phyloP scores from a whole-genome alignment of 2,113 vertebrate genomes.

The Chamaea fasciata region DNA sequence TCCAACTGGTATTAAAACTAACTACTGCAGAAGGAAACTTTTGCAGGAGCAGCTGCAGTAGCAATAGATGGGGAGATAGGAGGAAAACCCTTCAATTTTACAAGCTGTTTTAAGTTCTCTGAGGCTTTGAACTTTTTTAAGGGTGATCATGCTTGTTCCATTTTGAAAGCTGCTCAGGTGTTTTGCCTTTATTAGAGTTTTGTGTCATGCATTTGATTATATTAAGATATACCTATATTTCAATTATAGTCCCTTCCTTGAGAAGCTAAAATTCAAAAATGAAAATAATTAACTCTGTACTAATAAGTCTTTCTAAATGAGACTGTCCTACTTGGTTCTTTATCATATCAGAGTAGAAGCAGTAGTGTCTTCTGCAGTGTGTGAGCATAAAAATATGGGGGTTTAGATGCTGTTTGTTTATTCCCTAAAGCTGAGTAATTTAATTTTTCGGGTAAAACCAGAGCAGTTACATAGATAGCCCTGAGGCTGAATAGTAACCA shows the following conservation, averaged over 20 bases:
- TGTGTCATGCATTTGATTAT: background rate
- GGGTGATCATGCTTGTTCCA: background rate
- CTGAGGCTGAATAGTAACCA: background rate
- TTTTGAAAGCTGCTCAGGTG: background rate
- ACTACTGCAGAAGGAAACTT: background rate
- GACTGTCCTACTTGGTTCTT: background rate
- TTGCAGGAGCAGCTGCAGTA: background rate
- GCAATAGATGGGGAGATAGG: background rate
- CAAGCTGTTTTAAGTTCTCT: background rate
- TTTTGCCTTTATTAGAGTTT: background rate
- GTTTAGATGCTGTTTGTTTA: background rate
- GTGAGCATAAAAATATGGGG: background rate
- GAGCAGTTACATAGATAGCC: background rate
- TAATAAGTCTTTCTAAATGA: background rate
- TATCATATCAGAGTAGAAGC: background rate
- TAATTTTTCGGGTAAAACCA: background rate
- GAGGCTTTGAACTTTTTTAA: background rate
- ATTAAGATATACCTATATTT: background rate
- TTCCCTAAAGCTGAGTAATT: background rate
- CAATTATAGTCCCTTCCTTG: background rate
- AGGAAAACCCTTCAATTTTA: background rate
- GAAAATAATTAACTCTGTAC: background rate
- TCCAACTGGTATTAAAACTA: slow-evolving; percentile 9
- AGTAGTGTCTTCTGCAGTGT: background rate
- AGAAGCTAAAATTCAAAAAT: background rate